These are phyloP conservation scores for Micropoecilia bifurca DNA, from an alignment of 2,797 vertebrate genomes.

Conservation along the genomic window DNA sequence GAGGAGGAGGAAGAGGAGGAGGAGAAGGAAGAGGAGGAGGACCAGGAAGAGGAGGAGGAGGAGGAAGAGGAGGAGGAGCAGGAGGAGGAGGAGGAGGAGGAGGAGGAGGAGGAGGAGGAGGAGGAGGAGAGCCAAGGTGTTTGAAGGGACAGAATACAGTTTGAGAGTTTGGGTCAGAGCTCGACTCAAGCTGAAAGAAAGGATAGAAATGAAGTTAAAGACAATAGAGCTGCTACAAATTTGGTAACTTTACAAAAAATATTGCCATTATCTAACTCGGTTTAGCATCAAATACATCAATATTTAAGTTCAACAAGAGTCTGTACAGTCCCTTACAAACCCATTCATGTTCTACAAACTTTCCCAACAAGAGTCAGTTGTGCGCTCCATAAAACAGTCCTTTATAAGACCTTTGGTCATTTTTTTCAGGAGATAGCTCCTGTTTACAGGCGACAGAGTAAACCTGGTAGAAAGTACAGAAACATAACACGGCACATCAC, in stretches of 20 bases:
- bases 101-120: slow-evolving; percentile 23
- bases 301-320: neutral
- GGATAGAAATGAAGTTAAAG: slow-evolving; percentile 13
- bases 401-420: neutral
- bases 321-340: neutral
- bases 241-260: neutral
- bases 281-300: neutral
- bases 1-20: slow-evolving; percentile 24
- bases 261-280: neutral
- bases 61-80: slow-evolving; percentile 49
- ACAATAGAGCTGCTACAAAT: slow-evolving; percentile 1
- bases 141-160: slow-evolving; percentile 84
- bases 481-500: neutral
- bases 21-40: no score
- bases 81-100: slow-evolving; percentile 9
- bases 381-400: neutral
- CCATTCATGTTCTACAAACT: neutral
- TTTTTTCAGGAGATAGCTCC: neutral
- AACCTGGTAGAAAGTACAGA: neutral
- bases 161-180: slow-evolving; percentile 75
- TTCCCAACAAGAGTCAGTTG: neutral
- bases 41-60: slow-evolving; percentile 14
- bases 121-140: slow-evolving; percentile 77
- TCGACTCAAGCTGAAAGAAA: slow-evolving; percentile 74
- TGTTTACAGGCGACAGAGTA: neutral